Conservation (phyloP, 1,140 invertebrate genomes). For the Bradysia coprophila region DNA sequence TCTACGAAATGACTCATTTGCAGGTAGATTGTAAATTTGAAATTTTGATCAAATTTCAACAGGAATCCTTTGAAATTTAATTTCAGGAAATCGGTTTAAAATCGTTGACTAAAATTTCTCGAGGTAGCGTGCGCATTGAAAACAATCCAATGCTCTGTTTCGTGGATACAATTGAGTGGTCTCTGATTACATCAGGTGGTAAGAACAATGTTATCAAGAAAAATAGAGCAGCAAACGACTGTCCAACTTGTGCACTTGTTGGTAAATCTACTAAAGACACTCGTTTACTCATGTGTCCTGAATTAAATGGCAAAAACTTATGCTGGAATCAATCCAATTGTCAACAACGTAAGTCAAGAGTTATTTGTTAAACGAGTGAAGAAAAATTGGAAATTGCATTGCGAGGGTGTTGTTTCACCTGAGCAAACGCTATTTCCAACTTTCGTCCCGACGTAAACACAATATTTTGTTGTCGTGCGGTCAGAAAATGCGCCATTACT, state of each 20-base stretch:
- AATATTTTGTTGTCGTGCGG: too few relatives aligned
- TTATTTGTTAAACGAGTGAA: too few relatives aligned
- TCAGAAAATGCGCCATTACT: too few relatives aligned
- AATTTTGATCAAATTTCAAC: too few relatives aligned
- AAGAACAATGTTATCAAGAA: constrained; percentile 7
- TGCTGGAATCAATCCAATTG: constrained; percentile 66
- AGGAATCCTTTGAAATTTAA: too few relatives aligned
- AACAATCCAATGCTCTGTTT: constrained; percentile 80
- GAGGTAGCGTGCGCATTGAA: constrained; percentile 72
- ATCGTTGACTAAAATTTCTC: constrained; percentile 58
- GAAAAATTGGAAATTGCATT: too few relatives aligned
- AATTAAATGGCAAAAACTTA: constrained; percentile 10
- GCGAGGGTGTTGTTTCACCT: too few relatives aligned
- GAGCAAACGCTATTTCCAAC: neutral
- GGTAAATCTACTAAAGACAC: constrained; percentile 11
- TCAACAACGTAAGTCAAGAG: constrained; percentile 38
- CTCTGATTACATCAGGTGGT: constrained; percentile 33
- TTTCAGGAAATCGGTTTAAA: constrained; percentile 65
- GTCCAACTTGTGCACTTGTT: constrained; percentile 42
- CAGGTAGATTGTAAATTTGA: constrained; percentile 47
- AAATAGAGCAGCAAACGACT: constrained; percentile 40
- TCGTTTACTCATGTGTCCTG: constrained; percentile 1
- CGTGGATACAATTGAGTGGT: constrained; percentile 83
- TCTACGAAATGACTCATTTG: constrained; percentile 56
- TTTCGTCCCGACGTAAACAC: neutral